Conservation (phyloP, 2,113 vertebrate genomes). For the Mohoua ochrocephala region DNA sequence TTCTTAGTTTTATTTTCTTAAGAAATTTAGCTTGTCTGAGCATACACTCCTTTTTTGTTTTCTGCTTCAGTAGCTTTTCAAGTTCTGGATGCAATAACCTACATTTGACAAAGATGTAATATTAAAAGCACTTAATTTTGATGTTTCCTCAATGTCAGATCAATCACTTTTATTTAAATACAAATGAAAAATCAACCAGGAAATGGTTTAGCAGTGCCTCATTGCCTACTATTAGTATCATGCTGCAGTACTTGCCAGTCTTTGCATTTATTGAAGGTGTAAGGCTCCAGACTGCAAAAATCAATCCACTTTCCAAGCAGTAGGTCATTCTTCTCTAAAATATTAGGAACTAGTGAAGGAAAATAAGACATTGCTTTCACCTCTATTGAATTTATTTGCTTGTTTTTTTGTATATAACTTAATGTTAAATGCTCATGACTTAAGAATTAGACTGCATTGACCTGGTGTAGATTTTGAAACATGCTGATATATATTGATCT, state of each 20-base stretch:
- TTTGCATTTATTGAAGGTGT: not conserved
- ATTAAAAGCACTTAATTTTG: conserved; percentile 4
- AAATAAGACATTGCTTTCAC: not conserved
- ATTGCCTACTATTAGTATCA: not conserved
- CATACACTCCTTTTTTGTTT: not conserved
- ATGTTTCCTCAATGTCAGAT: not conserved
- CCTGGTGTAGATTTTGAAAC: not conserved
- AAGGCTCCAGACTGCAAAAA: not conserved
- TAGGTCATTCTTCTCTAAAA: not conserved
- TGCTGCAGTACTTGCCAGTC: not conserved
- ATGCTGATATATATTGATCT: not conserved
- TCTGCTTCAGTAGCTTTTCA: not conserved
- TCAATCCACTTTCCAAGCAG: not conserved
- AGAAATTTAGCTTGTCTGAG: not conserved
- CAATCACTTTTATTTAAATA: conserved; percentile 14
- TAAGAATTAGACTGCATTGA: not conserved
- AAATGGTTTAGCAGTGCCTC: not conserved
- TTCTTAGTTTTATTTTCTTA: not conserved
- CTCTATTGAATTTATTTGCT: not conserved
- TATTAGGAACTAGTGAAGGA: not conserved
- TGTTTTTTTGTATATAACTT: not conserved
- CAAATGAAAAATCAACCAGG: conserved; percentile 2
- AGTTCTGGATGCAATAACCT: not conserved
- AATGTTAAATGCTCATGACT: not conserved
- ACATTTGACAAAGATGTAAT: not conserved